Evolutionary conservation across 2,113 vertebrate genomes (phyloP).

Genomic region (Naja naja): DNA sequence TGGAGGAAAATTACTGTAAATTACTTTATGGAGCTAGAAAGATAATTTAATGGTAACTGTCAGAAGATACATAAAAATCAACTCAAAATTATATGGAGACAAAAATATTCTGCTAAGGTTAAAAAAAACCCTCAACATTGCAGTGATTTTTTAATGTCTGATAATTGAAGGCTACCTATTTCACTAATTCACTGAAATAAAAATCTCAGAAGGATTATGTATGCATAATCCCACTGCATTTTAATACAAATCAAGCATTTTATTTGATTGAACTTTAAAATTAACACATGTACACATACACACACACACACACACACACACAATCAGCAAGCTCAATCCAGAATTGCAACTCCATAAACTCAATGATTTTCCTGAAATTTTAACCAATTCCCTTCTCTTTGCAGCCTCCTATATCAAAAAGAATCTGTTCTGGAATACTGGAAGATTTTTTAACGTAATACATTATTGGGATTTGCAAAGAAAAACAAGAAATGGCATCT

Average conservation of each 20-base stretch:
- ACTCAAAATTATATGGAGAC: not conserved
- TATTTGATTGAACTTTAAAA: not conserved
- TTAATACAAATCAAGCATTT: not conserved
- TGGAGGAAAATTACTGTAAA: not conserved
- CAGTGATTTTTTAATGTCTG: not conserved
- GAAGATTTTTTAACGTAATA: not conserved
- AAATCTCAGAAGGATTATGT: not conserved
- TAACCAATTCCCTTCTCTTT: not conserved
- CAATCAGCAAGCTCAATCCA: not conserved
- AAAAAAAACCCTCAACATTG: not conserved
- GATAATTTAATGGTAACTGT: not conserved
- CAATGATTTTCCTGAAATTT: not conserved
- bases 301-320: not conserved
- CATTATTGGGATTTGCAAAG: not conserved
- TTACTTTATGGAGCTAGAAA: not conserved
- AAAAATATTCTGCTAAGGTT: not conserved
- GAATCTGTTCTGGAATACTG: not conserved
- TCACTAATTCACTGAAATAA: not conserved
- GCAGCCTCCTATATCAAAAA: not conserved
- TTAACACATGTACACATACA: not conserved
- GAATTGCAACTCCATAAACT: not conserved
- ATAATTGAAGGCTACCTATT: not conserved
- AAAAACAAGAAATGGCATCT: not conserved
- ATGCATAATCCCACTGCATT: not conserved
- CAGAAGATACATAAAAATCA: not conserved